Percentiles rank a stretch among this genome's conserved stretches.
Conservation (phyloP, 2,113 vertebrate genomes). For the Chauna torquata region DNA sequence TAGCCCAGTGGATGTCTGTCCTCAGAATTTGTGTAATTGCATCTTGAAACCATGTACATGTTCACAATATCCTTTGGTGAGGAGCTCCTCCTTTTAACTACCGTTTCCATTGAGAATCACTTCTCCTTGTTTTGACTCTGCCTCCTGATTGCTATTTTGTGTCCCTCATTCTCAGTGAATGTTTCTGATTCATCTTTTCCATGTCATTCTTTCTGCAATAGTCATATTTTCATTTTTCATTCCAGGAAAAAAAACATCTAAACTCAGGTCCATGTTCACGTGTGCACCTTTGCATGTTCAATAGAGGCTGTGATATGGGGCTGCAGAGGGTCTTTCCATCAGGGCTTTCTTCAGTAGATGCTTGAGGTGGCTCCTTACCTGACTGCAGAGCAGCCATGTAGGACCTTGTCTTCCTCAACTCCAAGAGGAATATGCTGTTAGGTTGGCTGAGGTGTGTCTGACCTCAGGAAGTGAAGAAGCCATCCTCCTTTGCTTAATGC, state of each 20-base stretch:
- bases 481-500: background rate
- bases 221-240: background rate
- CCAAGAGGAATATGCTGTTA: background rate
- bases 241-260: background rate
- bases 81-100: background rate
- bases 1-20: background rate
- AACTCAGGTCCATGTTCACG: background rate
- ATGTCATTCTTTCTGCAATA: background rate
- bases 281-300: background rate
- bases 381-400: background rate
- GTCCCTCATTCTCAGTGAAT: background rate
- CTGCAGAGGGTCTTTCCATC: background rate
- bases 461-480: background rate
- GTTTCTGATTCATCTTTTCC: background rate
- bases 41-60: background rate
- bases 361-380: background rate
- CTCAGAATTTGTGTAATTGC: background rate
- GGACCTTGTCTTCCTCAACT: background rate
- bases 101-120: background rate
- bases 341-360: background rate
- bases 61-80: background rate
- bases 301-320: background rate
- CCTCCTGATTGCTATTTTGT: background rate
- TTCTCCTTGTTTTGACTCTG: background rate
- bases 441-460: background rate